These are phyloP conservation scores for Heteractis magnifica DNA, from an alignment of 92 coral and sea anemone species.

Conservation along the genomic window DNA sequence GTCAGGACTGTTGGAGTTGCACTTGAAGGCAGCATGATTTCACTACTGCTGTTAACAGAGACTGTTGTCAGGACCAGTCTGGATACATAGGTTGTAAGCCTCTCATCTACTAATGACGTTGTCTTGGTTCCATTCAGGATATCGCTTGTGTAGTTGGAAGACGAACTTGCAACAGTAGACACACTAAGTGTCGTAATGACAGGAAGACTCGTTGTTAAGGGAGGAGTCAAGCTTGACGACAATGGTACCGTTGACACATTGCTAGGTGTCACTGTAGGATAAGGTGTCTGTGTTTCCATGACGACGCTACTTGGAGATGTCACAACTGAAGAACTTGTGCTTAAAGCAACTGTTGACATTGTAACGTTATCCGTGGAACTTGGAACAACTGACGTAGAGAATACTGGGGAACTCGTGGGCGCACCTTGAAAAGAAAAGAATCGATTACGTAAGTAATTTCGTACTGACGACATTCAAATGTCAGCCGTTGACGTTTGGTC, in stretches of 20 bases:
- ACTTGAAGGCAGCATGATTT: not conserved
- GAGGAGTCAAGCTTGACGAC: not conserved
- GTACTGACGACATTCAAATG: conserved; percentile 18
- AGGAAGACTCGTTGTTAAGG: not conserved
- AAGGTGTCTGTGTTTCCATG: conserved; percentile 18
- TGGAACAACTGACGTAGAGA: conserved; percentile 9
- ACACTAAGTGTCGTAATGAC: not conserved
- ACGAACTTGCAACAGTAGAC: not conserved
- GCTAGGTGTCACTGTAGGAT: conserved; percentile 3
- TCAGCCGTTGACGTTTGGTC: not conserved
- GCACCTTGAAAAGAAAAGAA: conserved; percentile 30
- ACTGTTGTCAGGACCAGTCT: not conserved
- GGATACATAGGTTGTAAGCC: not conserved
- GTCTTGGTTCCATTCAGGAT: not conserved
- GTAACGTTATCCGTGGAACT: not conserved
- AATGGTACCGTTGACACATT: conserved; percentile 9
- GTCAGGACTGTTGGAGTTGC: not conserved
- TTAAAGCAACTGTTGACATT: not conserved
- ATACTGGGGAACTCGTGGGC: not conserved
- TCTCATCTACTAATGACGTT: not conserved
- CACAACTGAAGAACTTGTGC: not conserved
- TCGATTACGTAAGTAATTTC: not conserved
- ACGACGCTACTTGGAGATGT: conserved; percentile 7
- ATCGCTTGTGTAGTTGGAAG: not conserved
- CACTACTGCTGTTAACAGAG: not conserved